A percentile compares a stretch with the other conserved stretches of the same genome.
These are phyloP conservation scores for Thermophis baileyi DNA, from an alignment of 2,113 vertebrate species.

Conservation along the genomic window DNA sequence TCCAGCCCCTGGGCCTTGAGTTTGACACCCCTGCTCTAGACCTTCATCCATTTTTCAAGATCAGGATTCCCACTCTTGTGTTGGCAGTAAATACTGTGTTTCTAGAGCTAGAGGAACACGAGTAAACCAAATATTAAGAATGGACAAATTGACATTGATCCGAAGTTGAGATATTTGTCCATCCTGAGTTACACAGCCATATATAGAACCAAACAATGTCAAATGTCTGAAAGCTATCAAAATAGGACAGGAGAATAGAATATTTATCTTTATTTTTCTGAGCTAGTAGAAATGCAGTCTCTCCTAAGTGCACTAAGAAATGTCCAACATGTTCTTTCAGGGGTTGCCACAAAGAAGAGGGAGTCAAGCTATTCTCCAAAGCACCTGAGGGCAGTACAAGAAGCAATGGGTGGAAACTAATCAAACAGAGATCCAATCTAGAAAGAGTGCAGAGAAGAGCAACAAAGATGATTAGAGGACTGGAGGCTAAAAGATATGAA, in stretches of 20 bases:
- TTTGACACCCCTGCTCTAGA: neutral
- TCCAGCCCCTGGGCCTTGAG: too few relatives aligned
- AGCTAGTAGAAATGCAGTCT: neutral
- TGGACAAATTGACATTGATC: neutral
- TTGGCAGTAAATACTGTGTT: neutral
- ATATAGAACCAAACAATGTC: neutral
- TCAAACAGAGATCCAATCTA: too few relatives aligned
- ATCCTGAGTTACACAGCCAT: neutral
- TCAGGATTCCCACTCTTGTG: neutral
- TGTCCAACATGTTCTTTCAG: neutral
- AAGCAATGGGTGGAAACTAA: too few relatives aligned
- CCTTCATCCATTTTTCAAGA: neutral
- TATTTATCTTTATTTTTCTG: neutral
- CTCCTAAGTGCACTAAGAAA: neutral
- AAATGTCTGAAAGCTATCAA: neutral
- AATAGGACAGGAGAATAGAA: neutral
- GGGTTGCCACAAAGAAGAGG: too few relatives aligned
- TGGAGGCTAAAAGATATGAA: too few relatives aligned
- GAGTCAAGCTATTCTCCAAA: too few relatives aligned
- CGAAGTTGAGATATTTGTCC: neutral
- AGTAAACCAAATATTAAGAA: neutral
- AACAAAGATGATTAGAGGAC: too few relatives aligned
- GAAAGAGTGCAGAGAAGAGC: too few relatives aligned
- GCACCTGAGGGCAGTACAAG: too few relatives aligned
- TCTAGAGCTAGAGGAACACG: neutral